A percentile compares a stretch with the other conserved stretches of the same genome.
These are phyloP conservation scores for Monodelphis domestica DNA, from an alignment of 2,797 vertebrate species.

Conservation along the genomic window DNA sequence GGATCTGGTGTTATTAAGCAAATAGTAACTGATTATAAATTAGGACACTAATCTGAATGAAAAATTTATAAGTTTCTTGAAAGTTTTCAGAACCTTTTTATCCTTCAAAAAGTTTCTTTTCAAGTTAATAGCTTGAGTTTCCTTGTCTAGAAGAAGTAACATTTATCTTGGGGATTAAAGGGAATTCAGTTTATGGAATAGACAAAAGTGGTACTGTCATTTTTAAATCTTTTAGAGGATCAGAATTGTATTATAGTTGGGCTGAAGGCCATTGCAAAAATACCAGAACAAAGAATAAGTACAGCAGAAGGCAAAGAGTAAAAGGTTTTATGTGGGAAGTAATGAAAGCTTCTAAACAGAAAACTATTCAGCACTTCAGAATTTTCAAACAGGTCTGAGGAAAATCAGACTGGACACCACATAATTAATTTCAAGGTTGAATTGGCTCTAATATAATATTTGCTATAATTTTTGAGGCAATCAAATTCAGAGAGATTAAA, in stretches of 20 bases:
- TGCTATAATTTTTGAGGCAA: neutral
- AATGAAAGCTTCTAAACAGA: neutral
- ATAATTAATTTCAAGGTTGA: neutral
- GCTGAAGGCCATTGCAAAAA: neutral
- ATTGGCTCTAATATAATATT: neutral
- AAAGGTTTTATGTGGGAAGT: neutral
- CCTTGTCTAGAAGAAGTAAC: neutral
- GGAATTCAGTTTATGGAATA: neutral
- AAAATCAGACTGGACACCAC: neutral
- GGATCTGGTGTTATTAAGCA: slow-evolving; percentile 25
- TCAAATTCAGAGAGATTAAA: neutral
- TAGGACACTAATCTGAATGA: slow-evolving; percentile 15
- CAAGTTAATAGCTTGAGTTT: neutral
- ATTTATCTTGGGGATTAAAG: neutral
- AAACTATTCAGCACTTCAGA: too few species aligned
- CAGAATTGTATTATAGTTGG: neutral
- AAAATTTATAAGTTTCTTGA: slow-evolving; percentile 27
- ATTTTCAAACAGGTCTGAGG: neutral
- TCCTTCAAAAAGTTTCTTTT: neutral
- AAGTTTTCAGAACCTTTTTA: neutral
- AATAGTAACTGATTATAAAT: slow-evolving; percentile 35
- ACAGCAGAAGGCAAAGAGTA: neutral
- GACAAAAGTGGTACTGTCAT: neutral
- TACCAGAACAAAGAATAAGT: neutral
- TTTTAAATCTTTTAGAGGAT: neutral